These are phyloP conservation scores for Eulemur albifrons DNA, from an alignment of 2,797 vertebrate species.

Conservation along the genomic window DNA sequence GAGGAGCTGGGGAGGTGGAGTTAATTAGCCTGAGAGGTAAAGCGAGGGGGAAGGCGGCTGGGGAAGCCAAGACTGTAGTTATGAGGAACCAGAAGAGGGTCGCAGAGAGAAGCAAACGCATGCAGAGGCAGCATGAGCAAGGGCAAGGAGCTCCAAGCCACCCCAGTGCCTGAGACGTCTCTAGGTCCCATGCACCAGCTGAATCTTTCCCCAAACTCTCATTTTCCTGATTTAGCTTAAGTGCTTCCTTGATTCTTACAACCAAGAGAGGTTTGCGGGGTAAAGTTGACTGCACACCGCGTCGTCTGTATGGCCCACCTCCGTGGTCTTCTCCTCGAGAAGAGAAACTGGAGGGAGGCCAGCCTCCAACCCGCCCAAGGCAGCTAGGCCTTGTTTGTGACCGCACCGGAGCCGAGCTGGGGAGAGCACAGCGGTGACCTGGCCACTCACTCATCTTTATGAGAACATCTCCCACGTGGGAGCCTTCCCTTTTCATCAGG, in stretches of 20 bases:
- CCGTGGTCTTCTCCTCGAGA: not conserved
- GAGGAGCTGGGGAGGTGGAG: not conserved
- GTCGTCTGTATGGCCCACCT: not conserved
- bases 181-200: not conserved
- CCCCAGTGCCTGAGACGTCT: not conserved
- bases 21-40: not conserved
- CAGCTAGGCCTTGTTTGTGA: slow-evolving; percentile 29
- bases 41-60: not conserved
- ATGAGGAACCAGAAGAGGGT: not conserved
- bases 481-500: slow-evolving; percentile 76
- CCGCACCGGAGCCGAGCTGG: not conserved
- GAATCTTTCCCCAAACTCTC: not conserved
- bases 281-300: not conserved
- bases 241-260: not conserved
- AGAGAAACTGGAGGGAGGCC: slow-evolving; percentile 32
- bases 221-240: not conserved
- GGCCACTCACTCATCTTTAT: slow-evolving; percentile 69
- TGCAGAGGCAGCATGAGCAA: not conserved
- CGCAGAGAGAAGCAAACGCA: not conserved
- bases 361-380: not conserved
- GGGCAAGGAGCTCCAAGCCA: not conserved
- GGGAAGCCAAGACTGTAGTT: not conserved
- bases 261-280: not conserved
- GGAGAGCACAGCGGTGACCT: slow-evolving; percentile 48
- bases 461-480: slow-evolving; percentile 71